Conservation (phyloP, 2,888 invertebrate species). For the Drosophila flavopinicola region DNA sequence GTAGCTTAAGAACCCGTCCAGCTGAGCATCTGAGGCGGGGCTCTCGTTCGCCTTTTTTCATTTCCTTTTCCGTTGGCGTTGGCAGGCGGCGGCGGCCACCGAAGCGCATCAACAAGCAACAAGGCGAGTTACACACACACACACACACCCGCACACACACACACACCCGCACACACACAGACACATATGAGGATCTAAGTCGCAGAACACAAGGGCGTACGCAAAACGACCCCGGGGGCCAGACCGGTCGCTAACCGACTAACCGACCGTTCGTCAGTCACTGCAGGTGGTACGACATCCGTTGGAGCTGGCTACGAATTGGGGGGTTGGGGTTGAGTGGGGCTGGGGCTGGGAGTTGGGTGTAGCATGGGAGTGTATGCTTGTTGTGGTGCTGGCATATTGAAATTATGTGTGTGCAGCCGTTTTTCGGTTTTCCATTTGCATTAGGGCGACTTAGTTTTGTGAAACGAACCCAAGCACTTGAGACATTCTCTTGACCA, state of each 20-base stretch:
- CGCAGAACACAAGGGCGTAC: constrained; percentile 48
- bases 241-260: constrained; percentile 34
- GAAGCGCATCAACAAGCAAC: constrained; percentile 73
- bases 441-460: constrained; percentile 56
- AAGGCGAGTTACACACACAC: constrained; percentile 33
- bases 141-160: neutral
- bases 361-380: neutral
- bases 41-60: constrained; percentile 72
- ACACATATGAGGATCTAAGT: constrained; percentile 37
- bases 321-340: constrained; percentile 12
- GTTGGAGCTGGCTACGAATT: constrained; percentile 12
- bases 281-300: constrained; percentile 63
- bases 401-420: constrained; percentile 56
- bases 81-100: constrained; percentile 69
- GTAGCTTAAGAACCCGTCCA: constrained; percentile 49
- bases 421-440: constrained; percentile 57
- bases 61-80: constrained; percentile 79
- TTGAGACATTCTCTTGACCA: constrained; percentile 63
- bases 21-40: constrained; percentile 40
- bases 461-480: constrained; percentile 32
- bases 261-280: constrained; percentile 35
- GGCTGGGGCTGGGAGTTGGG: constrained; percentile 1
- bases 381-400: constrained; percentile 52
- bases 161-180: constrained; percentile 1
- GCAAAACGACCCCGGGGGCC: constrained; percentile 67